Conservation (phyloP, 2,113 vertebrate genomes). For the Neolamprologus falcicula region DNA sequence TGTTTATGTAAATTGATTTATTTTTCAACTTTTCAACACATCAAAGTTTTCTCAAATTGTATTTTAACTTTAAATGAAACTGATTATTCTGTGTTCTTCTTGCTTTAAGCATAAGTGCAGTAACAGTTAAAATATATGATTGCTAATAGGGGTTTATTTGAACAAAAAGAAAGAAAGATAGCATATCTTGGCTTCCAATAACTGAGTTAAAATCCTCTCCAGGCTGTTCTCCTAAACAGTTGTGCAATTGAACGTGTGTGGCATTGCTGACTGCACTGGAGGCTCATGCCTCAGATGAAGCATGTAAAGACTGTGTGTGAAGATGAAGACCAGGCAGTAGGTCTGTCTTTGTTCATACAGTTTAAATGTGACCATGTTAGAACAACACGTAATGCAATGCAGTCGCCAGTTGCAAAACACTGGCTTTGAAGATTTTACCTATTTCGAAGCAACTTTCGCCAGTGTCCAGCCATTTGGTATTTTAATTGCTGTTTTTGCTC, state of each 20-base stretch:
- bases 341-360: not conserved
- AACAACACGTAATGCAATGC: not conserved
- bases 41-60: not conserved
- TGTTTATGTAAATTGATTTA: not conserved
- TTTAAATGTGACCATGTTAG: conserved; percentile 2
- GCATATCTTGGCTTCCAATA: not conserved
- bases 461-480: not conserved
- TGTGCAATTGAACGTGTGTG: conserved; percentile 2
- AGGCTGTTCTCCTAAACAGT: not conserved
- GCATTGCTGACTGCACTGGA: not conserved
- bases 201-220: not conserved
- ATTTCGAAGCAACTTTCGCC: not conserved
- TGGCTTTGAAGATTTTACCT: not conserved
- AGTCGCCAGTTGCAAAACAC: not conserved
- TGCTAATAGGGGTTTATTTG: not conserved
- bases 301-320: not conserved
- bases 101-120: not conserved
- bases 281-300: conserved; percentile 1
- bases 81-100: not conserved
- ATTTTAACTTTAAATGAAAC: not conserved
- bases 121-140: not conserved
- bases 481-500: not conserved
- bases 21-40: not conserved
- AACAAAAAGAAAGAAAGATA: not conserved
- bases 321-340: conserved; percentile 9